Evolutionary conservation across 2,797 vertebrate genomes (phyloP).

Genomic region (Nasua narica): DNA sequence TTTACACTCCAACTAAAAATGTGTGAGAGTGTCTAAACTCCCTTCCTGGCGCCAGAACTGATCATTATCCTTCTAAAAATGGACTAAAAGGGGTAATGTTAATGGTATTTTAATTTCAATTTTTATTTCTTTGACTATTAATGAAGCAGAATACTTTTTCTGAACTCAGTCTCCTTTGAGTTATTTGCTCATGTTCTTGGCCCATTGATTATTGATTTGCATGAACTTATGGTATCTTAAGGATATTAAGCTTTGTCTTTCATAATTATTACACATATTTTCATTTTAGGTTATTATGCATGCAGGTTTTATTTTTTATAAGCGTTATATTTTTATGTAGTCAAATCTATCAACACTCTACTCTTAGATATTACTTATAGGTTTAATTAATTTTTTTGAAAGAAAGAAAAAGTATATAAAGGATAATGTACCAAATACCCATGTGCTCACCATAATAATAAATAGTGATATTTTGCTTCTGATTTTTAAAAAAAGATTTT

Average conservation of each 20-base stretch:
- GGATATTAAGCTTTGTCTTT: not conserved
- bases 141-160: not conserved
- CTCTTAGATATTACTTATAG: not conserved
- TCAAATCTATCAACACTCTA: not conserved
- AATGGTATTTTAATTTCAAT: not conserved
- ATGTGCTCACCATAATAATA: not conserved
- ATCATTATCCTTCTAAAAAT: not conserved
- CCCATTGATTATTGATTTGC: not conserved
- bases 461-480: not conserved
- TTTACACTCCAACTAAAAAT: constrained; percentile 32
- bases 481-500: not conserved
- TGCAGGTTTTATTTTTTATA: not conserved
- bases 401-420: not conserved
- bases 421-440: not conserved
- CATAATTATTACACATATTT: not conserved
- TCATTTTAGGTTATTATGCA: not conserved
- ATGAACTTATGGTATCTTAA: not conserved
- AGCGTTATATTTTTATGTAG: not conserved
- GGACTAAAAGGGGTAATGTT: not conserved
- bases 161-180: not conserved
- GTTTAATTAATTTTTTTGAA: not conserved
- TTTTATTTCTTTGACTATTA: not conserved
- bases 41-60: not conserved
- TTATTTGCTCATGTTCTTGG: not conserved
- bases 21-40: not conserved